phyloP scores from a whole-genome alignment of 2,113 vertebrate species.

The Elachura formosa region DNA sequence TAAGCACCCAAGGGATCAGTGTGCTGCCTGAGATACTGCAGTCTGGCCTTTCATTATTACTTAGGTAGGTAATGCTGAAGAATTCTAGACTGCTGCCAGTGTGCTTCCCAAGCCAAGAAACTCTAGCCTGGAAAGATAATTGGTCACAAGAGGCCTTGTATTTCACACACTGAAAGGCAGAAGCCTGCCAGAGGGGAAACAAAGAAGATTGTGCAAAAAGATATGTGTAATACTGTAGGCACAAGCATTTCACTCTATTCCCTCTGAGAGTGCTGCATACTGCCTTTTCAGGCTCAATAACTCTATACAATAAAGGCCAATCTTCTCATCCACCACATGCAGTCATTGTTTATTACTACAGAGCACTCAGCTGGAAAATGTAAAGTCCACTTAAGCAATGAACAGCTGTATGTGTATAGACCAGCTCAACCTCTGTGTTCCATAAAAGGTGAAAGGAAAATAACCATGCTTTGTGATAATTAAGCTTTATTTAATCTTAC shows the following conservation, averaged over 20 bases:
- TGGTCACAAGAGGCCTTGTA: constrained; percentile 40
- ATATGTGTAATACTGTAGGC: not conserved
- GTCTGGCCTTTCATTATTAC: constrained; percentile 37
- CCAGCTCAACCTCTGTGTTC: not conserved
- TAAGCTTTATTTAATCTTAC: constrained; percentile 33
- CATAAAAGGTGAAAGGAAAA: not conserved
- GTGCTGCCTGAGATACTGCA: not conserved
- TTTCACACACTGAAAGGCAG: constrained; percentile 40
- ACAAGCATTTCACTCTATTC: not conserved
- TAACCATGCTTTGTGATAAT: not conserved
- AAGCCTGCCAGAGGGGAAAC: constrained; percentile 39
- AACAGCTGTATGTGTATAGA: not conserved
- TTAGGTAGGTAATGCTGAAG: constrained; percentile 48
- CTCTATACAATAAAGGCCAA: not conserved
- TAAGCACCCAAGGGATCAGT: not conserved
- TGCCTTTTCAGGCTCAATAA: not conserved
- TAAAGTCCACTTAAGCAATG: not conserved
- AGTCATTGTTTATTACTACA: not conserved
- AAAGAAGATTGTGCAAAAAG: constrained; percentile 40
- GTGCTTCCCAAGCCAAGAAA: constrained; percentile 41
- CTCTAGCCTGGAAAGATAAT: constrained; percentile 32
- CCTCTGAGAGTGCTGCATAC: not conserved
- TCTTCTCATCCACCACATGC: not conserved
- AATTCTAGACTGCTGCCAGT: constrained; percentile 45
- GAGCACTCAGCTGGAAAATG: not conserved